phyloP scores from a whole-genome alignment of 2,113 vertebrate species.

The Apteryx owenii region DNA sequence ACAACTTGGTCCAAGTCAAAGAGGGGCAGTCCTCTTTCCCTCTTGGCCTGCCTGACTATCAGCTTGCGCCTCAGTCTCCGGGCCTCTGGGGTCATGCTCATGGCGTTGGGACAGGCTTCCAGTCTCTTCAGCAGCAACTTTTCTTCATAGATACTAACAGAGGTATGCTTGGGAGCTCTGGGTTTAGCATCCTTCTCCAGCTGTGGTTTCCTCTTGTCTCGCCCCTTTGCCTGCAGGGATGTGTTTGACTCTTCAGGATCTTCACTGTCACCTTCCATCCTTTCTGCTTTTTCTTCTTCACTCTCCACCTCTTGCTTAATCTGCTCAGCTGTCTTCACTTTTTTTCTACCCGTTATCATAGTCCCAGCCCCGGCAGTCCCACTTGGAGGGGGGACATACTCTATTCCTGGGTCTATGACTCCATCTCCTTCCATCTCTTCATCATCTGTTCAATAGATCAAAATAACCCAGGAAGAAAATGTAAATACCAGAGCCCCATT shows the following conservation, averaged over 20 bases:
- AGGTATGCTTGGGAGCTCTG: constrained; percentile 65
- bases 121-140: constrained; percentile 88
- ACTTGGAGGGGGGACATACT: constrained; percentile 86
- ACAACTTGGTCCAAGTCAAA: constrained; percentile 92
- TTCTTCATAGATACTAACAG: constrained; percentile 92
- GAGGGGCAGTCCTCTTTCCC: constrained; percentile 89
- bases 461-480: not conserved
- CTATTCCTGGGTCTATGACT: constrained; percentile 95
- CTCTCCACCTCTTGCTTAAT: constrained; percentile 95
- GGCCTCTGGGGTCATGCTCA: constrained; percentile 89
- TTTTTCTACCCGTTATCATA: constrained; percentile 80
- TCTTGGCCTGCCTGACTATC: constrained; percentile 89
- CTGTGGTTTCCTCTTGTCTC: constrained; percentile 77
- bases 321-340: constrained; percentile 82
- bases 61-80: constrained; percentile 90
- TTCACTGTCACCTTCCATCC: constrained; percentile 78
- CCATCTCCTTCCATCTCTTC: constrained; percentile 93
- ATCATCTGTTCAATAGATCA: constrained; percentile 82
- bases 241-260: constrained; percentile 74
- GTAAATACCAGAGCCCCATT: not conserved
- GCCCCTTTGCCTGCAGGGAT: constrained; percentile 48
- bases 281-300: constrained; percentile 87
- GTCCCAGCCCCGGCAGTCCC: constrained; percentile 60
- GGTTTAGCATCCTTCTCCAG: constrained; percentile 76
- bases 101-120: constrained; percentile 87